phyloP scores from a whole-genome alignment of 2,888 invertebrate genomes.

The Abscondita cerata region DNA sequence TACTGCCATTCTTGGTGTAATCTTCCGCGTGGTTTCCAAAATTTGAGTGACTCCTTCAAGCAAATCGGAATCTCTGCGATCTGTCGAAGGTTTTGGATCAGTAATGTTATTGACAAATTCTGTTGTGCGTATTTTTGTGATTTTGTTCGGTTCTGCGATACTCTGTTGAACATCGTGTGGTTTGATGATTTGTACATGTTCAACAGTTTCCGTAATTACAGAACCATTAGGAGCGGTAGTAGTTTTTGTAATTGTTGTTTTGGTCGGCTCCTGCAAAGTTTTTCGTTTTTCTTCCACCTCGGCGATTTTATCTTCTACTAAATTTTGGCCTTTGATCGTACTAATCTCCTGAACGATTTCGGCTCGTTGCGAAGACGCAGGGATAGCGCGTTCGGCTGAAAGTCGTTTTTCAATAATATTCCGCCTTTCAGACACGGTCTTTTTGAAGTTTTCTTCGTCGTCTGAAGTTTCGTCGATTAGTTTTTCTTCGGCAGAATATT shows the following conservation, averaged over 20 bases:
- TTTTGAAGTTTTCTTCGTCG: constrained; percentile 70
- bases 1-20: constrained; percentile 40
- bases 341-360: constrained; percentile 75
- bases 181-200: constrained; percentile 53
- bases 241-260: constrained; percentile 52
- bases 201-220: constrained; percentile 61
- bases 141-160: constrained; percentile 17
- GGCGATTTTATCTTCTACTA: constrained; percentile 61
- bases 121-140: constrained; percentile 49
- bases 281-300: constrained; percentile 64
- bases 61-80: constrained; percentile 56
- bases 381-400: constrained; percentile 71
- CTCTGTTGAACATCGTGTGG: constrained; percentile 34
- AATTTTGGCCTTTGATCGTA: constrained; percentile 71
- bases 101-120: constrained; percentile 47
- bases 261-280: constrained; percentile 37
- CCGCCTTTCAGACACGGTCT: constrained; percentile 78
- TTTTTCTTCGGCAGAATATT: constrained; percentile 83
- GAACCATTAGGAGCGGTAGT: constrained; percentile 57
- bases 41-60: constrained; percentile 59
- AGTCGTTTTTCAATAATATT: constrained; percentile 78
- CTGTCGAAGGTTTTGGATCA: constrained; percentile 59
- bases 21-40: constrained; percentile 51
- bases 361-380: constrained; percentile 75
- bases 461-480: constrained; percentile 65